Evolutionary conservation across 2,113 vertebrate species (phyloP), one percentile per base, ranked within the genome.

Genomic region (Megalops atlanticus): DNA sequence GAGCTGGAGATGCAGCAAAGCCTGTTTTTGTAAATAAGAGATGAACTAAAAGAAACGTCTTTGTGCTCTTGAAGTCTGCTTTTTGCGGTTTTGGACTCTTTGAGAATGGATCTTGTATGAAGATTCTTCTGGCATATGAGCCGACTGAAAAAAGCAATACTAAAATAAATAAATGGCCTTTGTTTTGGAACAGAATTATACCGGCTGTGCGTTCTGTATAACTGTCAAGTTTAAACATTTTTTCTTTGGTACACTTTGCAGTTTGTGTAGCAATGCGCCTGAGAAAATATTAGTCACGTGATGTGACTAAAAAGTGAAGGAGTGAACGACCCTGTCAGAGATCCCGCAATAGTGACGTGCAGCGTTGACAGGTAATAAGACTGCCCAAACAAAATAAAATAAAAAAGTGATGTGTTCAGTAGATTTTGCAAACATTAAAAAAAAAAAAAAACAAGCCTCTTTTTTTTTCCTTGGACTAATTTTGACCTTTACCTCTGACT

Each of bases 361-460:
- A n/a, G n/a, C n/a, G n/a, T n/a, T n/a, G n/a, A n/a, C n/a, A n/a
- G n/a, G n/a, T n/a, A n/a, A n/a, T n/a, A n/a, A n/a, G n/a, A n/a
- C n/a, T n/a, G n/a, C n/a, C n/a, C n/a, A n/a, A n/a, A n/a, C n/a
- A n/a, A n/a, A n/a, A n/a, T n/a, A n/a, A n/a, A n/a, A n/a, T n/a
- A n/a, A n/a, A n/a, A n/a, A n/a, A n/a, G n/a, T n/a, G n/a, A n/a
- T n/a, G n/a, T n/a, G n/a, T n/a, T n/a, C n/a, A n/a, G n/a, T n/a
- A n/a, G n/a, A n/a, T n/a, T n/a, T n/a, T n/a, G 89, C 90, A 91
- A 87, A 91, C 87, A 89, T 89, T 89, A 36, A 82, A 84, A 91
- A 88, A 87, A 88, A 87, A 68, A 68, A 90, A 89, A 90, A 88
- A 92, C 89, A n/a, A n/a, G n/a, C n/a, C n/a, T n/a, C n/a, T n/a